Conservation (phyloP, 2,888 invertebrate genomes). For the Ichneumoninae sp. region DNA sequence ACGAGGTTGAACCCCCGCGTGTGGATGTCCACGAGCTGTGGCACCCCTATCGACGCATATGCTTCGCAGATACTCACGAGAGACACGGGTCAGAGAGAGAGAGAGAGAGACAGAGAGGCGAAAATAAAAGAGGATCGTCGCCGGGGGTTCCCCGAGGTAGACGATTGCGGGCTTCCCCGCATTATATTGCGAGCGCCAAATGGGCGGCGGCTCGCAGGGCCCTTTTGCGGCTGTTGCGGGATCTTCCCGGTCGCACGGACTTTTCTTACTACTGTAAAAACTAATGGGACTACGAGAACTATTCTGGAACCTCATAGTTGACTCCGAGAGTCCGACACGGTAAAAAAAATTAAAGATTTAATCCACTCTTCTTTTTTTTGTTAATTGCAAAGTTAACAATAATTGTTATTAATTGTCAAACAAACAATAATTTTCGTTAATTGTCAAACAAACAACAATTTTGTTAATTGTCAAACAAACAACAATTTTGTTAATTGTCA, state of each 20-base stretch:
- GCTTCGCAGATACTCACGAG: slow-evolving; percentile 78
- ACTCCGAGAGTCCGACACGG: neutral
- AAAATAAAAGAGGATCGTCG: slow-evolving; percentile 12
- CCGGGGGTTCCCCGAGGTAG: slow-evolving; percentile 55
- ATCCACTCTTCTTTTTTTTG: neutral
- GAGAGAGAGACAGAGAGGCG: neutral
- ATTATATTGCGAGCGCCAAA: slow-evolving; percentile 51
- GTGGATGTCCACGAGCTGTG: slow-evolving; percentile 31
- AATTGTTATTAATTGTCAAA: neutral
- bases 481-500: too few species aligned
- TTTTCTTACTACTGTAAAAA: neutral
- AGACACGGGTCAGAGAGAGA: slow-evolving; percentile 52
- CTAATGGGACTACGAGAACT: neutral
- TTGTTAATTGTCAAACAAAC: too few species aligned
- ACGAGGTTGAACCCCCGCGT: slow-evolving; percentile 34
- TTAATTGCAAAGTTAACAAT: too few species aligned
- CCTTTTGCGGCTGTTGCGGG: slow-evolving; percentile 33
- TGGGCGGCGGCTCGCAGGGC: slow-evolving; percentile 8
- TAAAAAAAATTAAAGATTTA: neutral
- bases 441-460: too few species aligned
- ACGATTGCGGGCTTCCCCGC: slow-evolving; percentile 59
- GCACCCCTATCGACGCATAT: slow-evolving; percentile 81
- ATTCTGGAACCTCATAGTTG: neutral
- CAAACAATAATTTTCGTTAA: neutral
- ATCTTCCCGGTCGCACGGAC: slow-evolving; percentile 2